Conservation (phyloP, 2,113 vertebrate genomes). For the Melanocharis versteri region DNA sequence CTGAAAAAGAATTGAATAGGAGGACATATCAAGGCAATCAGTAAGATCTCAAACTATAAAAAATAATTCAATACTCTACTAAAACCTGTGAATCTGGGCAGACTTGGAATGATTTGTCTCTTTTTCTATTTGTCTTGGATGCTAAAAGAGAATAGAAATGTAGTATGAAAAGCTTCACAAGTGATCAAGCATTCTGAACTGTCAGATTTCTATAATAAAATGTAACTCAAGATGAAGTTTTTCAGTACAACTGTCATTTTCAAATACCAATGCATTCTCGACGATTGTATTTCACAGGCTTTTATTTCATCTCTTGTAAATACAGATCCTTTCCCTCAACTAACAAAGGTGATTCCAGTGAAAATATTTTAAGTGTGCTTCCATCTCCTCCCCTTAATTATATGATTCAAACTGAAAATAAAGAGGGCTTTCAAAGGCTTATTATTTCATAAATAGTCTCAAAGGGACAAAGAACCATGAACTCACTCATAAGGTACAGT, state of each 20-base stretch:
- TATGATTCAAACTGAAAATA: constrained; percentile 2
- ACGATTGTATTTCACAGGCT: not conserved
- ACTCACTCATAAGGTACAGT: constrained; percentile 49
- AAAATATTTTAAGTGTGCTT: not conserved
- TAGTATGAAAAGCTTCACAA: not conserved
- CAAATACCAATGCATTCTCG: not conserved
- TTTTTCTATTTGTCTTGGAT: not conserved
- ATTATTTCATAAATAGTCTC: constrained; percentile 56
- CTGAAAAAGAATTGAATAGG: not conserved
- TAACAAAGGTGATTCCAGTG: not conserved
- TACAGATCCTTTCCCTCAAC: not conserved
- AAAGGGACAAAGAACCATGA: constrained; percentile 37
- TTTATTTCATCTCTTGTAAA: not conserved
- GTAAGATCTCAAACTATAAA: not conserved
- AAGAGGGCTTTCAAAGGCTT: constrained; percentile 23
- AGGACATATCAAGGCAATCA: not conserved
- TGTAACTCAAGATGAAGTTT: not conserved
- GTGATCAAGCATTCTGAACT: not conserved
- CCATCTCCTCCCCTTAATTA: not conserved
- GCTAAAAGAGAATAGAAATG: not conserved
- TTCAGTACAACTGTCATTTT: not conserved
- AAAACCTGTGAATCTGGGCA: not conserved
- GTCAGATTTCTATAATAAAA: not conserved
- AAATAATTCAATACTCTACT: not conserved
- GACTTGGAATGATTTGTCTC: not conserved